Evolutionary conservation across 35 echinoderm and acorn worm genomes (phyloP).

Genomic region (Strongylocentrotus purpuratus): DNA sequence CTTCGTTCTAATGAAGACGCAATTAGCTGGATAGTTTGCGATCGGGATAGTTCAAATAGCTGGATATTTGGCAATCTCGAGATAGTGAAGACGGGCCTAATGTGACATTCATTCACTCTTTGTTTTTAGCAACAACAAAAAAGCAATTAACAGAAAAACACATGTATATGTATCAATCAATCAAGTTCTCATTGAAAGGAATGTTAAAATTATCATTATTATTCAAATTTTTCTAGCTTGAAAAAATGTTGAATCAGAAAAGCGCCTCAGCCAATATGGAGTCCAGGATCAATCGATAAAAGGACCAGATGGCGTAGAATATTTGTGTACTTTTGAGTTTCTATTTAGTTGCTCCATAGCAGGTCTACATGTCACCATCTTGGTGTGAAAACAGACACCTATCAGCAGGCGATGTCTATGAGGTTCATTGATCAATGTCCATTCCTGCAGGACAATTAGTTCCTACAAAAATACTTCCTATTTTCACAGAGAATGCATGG

Average conservation of each 20-base stretch:
- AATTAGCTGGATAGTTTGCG: too few relatives aligned
- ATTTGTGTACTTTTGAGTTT: constrained; percentile 19
- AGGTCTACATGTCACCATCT: neutral
- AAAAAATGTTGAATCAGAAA: neutral
- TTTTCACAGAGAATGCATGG: neutral
- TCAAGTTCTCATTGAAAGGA: too few relatives aligned
- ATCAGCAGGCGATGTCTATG: neutral
- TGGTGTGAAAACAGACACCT: neutral
- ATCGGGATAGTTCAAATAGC: too few relatives aligned
- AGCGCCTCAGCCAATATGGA: neutral
- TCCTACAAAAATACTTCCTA: neutral
- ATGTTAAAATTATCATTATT: neutral
- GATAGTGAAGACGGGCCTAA: too few relatives aligned
- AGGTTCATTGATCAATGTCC: neutral
- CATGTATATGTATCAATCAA: too few relatives aligned
- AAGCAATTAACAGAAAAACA: too few relatives aligned
- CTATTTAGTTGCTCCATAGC: neutral
- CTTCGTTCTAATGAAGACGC: too few relatives aligned
- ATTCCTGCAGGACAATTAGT: neutral
- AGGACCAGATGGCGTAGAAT: constrained; percentile 1
- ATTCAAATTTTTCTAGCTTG: neutral
- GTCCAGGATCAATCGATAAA: neutral
- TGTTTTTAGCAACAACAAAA: too few relatives aligned
- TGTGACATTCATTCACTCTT: too few relatives aligned
- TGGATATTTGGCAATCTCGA: too few relatives aligned